Percentiles rank a stretch among this genome's conserved stretches.
Evolutionary conservation across 35 echinoderm and acorn worm genomes (phyloP).

Genomic region (Ophioderma brevispina): DNA sequence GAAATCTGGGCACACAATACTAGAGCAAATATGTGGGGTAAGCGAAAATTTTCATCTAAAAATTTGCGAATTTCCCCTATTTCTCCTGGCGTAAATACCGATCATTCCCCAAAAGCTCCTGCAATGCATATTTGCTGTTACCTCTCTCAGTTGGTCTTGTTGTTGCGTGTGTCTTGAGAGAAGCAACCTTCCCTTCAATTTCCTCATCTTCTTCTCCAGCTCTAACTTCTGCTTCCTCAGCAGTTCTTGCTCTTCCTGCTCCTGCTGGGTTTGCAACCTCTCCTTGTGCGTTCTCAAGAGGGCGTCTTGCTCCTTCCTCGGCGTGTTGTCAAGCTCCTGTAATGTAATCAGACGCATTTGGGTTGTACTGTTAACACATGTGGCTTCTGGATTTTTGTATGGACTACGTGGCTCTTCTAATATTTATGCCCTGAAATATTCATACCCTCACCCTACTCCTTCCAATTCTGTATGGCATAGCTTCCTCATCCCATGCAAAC

Average conservation of each 20-base stretch:
- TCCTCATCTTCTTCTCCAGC: conserved; percentile 76
- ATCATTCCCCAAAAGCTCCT: too few species aligned
- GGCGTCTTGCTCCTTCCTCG: conserved; percentile 72
- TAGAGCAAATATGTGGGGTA: too few species aligned
- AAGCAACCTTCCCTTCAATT: conserved; percentile 76
- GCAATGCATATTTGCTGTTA: conserved; percentile 21
- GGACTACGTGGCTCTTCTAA: too few species aligned
- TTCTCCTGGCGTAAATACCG: too few species aligned
- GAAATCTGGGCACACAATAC: too few species aligned
- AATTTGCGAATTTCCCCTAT: too few species aligned
- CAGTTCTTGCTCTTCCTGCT: conserved; percentile 63
- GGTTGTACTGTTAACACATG: neutral
- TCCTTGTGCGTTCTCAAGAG: conserved; percentile 79
- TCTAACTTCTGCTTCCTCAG: conserved; percentile 53
- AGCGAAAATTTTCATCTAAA: too few species aligned
- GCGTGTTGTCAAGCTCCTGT: conserved; percentile 74
- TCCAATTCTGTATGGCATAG: too few species aligned
- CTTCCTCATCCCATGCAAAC: too few species aligned
- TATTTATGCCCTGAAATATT: too few species aligned
- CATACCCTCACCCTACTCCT: too few species aligned
- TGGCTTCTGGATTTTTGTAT: too few species aligned
- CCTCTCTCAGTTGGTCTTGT: conserved; percentile 95
- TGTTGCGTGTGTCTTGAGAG: conserved; percentile 79
- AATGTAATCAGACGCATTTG: neutral
- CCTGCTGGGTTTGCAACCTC: conserved; percentile 70